Percentiles rank a stretch among this genome's conserved stretches.
phyloP scores from a whole-genome alignment of 1,140 invertebrate species.

The Battus philenor region DNA sequence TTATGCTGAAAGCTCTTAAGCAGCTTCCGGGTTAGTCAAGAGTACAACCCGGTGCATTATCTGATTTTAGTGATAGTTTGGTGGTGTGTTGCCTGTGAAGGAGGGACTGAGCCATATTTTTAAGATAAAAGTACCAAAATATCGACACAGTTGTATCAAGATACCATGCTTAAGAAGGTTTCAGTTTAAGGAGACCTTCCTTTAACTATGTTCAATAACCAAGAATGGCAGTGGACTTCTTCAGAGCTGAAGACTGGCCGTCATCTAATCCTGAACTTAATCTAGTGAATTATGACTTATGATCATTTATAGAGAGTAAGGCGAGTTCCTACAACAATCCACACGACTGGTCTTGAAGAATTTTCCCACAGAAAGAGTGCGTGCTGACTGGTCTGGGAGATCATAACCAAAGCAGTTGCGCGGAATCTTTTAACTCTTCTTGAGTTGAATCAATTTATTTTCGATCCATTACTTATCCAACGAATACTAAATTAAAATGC shows the following conservation, averaged over 20 bases:
- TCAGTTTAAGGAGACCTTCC: neutral
- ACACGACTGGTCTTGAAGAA: neutral
- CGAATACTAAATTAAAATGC: too few species aligned
- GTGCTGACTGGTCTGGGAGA: too few species aligned
- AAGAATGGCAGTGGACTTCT: constrained; percentile 1
- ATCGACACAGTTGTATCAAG: neutral
- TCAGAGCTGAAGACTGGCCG: neutral
- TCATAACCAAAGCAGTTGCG: too few species aligned
- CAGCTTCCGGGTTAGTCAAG: too few species aligned
- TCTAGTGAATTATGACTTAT: neutral
- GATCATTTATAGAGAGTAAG: neutral
- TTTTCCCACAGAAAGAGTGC: too few species aligned
- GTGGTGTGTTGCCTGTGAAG: neutral
- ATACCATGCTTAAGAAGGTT: too few species aligned
- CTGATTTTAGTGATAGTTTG: neutral
- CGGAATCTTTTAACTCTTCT: too few species aligned
- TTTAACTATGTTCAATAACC: neutral
- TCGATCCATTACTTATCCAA: too few species aligned
- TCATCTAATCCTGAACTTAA: neutral
- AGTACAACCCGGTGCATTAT: too few species aligned
- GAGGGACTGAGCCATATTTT: neutral
- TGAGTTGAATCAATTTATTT: too few species aligned
- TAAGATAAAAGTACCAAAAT: neutral
- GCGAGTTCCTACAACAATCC: neutral
- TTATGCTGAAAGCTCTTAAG: too few species aligned